A percentile compares a stretch with the other conserved stretches of the same genome.
Conservation (phyloP, 2,113 vertebrate genomes). For the Chitala chitala region DNA sequence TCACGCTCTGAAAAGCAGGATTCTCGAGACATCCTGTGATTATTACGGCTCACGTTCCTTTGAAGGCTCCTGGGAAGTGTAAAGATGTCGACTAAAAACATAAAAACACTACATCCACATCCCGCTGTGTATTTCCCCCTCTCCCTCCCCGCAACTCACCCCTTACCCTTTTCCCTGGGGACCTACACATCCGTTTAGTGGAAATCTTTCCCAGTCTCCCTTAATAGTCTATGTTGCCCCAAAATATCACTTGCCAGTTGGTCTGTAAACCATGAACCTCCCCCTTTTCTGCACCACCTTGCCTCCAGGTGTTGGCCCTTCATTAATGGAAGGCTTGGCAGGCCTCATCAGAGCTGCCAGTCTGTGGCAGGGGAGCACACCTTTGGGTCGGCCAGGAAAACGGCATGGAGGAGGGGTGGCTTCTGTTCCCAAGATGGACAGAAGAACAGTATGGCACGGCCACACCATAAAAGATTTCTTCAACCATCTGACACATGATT, state of each 20-base stretch:
- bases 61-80: constrained; percentile 37
- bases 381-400: no score
- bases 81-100: constrained; percentile 23
- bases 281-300: neutral
- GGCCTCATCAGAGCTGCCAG: neutral
- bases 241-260: constrained; percentile 19
- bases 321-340: constrained; percentile 11
- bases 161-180: no score
- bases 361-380: neutral
- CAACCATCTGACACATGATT: no score
- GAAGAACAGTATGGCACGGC: no score
- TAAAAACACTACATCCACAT: constrained; percentile 25
- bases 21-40: constrained; percentile 41
- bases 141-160: constrained; percentile 15
- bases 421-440: no score
- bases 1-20: neutral
- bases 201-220: constrained; percentile 16
- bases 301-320: constrained; percentile 10
- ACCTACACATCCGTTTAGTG: neutral
- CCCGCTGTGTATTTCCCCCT: neutral
- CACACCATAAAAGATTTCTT: no score
- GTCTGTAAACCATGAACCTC: constrained; percentile 20
- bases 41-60: constrained; percentile 42
- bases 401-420: no score
- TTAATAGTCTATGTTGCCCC: constrained; percentile 14